These are phyloP conservation scores for Hydraecia micacea DNA, from an alignment of 2,888 invertebrate species.

Conservation along the genomic window DNA sequence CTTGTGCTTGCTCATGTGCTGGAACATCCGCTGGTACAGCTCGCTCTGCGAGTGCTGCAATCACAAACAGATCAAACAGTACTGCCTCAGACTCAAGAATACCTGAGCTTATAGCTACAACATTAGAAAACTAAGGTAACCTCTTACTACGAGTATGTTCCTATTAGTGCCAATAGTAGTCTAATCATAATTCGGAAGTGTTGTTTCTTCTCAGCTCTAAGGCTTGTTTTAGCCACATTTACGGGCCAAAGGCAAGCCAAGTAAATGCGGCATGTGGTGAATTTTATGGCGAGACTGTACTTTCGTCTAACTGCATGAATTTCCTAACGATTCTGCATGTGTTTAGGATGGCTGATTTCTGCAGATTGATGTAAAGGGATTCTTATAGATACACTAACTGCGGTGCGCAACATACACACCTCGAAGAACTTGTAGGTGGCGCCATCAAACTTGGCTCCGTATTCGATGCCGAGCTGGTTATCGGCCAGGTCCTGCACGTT, in stretches of 20 bases:
- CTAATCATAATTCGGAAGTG: not conserved
- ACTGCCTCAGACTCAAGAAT: not conserved
- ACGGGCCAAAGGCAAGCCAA: not conserved
- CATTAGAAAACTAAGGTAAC: not conserved
- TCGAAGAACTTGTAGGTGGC: constrained; percentile 97
- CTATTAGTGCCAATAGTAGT: not conserved
- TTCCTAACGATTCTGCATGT: not conserved
- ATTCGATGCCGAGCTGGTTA: constrained; percentile 94
- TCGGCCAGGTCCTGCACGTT: constrained; percentile 95
- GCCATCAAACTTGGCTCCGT: constrained; percentile 96
- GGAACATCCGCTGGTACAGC: constrained; percentile 94
- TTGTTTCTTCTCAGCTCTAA: not conserved
- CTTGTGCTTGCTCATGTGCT: constrained; percentile 92
- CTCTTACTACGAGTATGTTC: not conserved
- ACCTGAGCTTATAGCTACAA: not conserved
- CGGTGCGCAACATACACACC: constrained; percentile 85
- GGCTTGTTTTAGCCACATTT: not conserved
- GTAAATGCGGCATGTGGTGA: not conserved
- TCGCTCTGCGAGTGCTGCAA: constrained; percentile 93
- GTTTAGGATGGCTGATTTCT: not conserved
- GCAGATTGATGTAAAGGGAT: not conserved
- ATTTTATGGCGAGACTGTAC: not conserved
- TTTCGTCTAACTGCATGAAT: not conserved
- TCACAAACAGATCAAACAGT: not conserved
- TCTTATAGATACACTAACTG: not conserved